Evolutionary conservation across 2,797 vertebrate species (phyloP), one percentile per base, ranked within the genome.

Genomic region (Sebastes baramenuke): DNA sequence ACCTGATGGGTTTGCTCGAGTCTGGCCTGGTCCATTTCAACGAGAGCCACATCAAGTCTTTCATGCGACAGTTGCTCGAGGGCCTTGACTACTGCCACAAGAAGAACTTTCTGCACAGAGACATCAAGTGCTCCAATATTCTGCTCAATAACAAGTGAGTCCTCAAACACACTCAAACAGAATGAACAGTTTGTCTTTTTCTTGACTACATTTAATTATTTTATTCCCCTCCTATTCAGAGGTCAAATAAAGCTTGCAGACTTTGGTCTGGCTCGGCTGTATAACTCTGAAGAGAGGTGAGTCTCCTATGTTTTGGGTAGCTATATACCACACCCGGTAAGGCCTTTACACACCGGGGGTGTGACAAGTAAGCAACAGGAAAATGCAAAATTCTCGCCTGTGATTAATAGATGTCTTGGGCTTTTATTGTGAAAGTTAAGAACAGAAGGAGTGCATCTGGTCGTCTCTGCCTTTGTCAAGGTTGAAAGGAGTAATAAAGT

Each of bases 81-180:
- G 99, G 99, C 24, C 94, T 99, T 54, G 98, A 99, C 90, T 99
- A 99, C 85, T 99, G 99, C 95, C 99, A 99, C 94, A 99, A 99
- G 90, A 99, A 99, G 95, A 99, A 99, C 92, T 99, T 99, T 79
- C 96, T 99, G 73, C 99, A 99, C 92, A 93, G 99, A 86, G 98
- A 99, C 91, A 99, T 99, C 79, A 99, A 99, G 79, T 99, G 99
- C 93, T 99, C 99, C 84, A 99, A 99, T 93, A 99, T 99, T 88
- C 95, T 99, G 77, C 81, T 99, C 84, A 99, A 99, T 91, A 99
- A 99, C 96, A 98, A 97, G 99, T 99, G 89, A 80, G 92, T 70
- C 25, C 4, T 38, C 8, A 0, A 6, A 13, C 20, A 6, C 22
- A 1, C 12, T 13, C 3, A 9, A 4, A n/a, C 5, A 58, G 7